Base-by-base conservation (phyloP, 2,113 vertebrate genomes). In the human (Homo sapiens) region DNA sequence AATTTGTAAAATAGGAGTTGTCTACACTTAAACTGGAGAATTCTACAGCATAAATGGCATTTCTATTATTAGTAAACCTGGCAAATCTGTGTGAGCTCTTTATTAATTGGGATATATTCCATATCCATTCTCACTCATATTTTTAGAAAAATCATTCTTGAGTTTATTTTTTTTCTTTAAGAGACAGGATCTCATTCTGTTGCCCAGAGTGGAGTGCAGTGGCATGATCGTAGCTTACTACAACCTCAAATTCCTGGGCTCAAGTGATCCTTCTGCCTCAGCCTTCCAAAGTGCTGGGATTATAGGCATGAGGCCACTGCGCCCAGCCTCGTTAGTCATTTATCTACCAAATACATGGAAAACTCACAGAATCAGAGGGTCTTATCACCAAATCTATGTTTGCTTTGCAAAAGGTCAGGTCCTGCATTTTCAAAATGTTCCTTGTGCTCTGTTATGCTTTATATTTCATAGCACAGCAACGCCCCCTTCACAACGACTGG, bases 401-500 rank as follows among this genome's bases (percentile, higher is more conserved):
- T 98, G 57, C 89, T 90, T 94, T 97, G 3, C 55, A 92, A 96
- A 96, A 82, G 84, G 52, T 72, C 27, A 79, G 45, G 88, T 93
- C 45, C 38, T 97, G 27, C 89, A 80, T 97, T 97, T 98, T 94
- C 48, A 94, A 91, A 98, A 40, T 96, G 88, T 92, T 95, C 87
- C 82, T 84, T 61, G 23, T 64, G 57, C 2, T 97, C 50, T 79
- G 55, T 80, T 61, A 83, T 18, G 40, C 72, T 89, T 96, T 84
- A 80, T 89, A 45, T 92, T 96, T 99, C 97, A 99, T 64, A 99
- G 99, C 86, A 99, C 99, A 66, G 99, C 99, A 96, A 99, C 98
- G 0, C 99, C 99, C 45, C 99, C 99, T 81, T 99, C 99, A 6
- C 99, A 99, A 97, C 99, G 99, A 98, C 99, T 99, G 75, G 99